Evolutionary conservation across 2,113 vertebrate species (phyloP).

Genomic region (Periophthalmus modestus): DNA sequence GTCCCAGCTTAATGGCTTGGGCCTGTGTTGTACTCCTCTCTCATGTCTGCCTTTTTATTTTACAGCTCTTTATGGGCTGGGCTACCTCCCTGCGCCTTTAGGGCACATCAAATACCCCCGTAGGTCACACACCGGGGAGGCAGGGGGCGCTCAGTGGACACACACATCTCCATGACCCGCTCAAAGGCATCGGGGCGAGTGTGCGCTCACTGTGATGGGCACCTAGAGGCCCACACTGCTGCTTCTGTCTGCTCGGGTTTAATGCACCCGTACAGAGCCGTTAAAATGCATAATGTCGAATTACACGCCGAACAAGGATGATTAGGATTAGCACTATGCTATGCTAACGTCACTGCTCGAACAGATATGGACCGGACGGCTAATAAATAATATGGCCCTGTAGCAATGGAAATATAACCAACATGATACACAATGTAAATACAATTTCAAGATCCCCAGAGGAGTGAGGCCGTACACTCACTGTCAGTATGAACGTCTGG

Average conservation of each 20-base stretch:
- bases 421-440: background rate
- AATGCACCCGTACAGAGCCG: background rate
- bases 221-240: background rate
- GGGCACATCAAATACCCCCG: slow-evolving; percentile 42
- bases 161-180: slow-evolving; percentile 3
- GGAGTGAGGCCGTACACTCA: no score
- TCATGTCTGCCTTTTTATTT: slow-evolving; percentile 31
- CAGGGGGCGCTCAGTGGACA: slow-evolving; percentile 1
- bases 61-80: slow-evolving; percentile 43
- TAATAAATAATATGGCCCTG: background rate
- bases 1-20: slow-evolving; percentile 38
- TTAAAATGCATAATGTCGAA: slow-evolving; percentile 1
- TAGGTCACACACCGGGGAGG: slow-evolving; percentile 30
- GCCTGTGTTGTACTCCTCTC: slow-evolving; percentile 31
- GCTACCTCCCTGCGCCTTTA: slow-evolving; percentile 40
- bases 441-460: no score
- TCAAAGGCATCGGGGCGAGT: background rate
- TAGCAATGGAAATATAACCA: background rate
- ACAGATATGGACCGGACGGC: background rate
- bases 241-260: slow-evolving; percentile 1
- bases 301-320: background rate
- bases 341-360: background rate
- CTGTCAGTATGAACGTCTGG: no score
- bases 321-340: background rate
- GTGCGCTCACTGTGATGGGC: background rate